A percentile compares a stretch with the other conserved stretches of the same genome.
Evolutionary conservation across 53 echinoderm and acorn worm genomes (phyloP).

Genomic region (Stichopus horrens): DNA sequence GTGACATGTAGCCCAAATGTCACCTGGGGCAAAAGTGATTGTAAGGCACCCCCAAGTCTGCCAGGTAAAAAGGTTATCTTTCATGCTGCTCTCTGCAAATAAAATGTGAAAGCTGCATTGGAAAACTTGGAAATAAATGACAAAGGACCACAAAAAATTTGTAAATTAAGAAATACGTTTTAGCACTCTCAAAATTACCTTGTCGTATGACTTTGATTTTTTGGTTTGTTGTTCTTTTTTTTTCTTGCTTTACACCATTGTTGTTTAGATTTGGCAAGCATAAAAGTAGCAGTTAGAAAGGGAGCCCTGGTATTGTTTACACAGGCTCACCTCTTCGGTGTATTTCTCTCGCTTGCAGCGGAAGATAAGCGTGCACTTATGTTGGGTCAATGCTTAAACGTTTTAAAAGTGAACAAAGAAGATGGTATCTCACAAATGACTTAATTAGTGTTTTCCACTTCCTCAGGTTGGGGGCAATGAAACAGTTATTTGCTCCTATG

Average conservation of each 20-base stretch:
- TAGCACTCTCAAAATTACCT: too few relatives aligned
- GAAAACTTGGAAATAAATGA: too few relatives aligned
- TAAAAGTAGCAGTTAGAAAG: too few relatives aligned
- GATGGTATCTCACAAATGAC: conserved; percentile 19
- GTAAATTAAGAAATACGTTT: too few relatives aligned
- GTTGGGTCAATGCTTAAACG: background rate
- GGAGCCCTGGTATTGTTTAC: conserved; percentile 11
- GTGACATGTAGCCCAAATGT: background rate
- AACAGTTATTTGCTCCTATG: background rate
- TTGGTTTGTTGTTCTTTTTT: too few relatives aligned
- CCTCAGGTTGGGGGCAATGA: conserved; percentile 17
- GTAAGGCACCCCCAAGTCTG: background rate
- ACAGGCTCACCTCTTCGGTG: background rate
- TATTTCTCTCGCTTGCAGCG: background rate
- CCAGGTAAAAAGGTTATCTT: background rate
- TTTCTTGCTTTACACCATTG: too few relatives aligned
- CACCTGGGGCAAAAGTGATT: background rate
- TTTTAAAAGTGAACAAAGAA: background rate
- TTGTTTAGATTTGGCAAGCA: too few relatives aligned
- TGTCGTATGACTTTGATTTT: too few relatives aligned
- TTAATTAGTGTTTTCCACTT: conserved; percentile 37
- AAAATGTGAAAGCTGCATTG: too few relatives aligned
- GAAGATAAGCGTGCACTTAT: background rate
- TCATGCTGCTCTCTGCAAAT: background rate
- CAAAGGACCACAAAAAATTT: too few relatives aligned